Percentiles rank a stretch among this genome's conserved stretches.
These are phyloP conservation scores for Peromyscus leucopus DNA, from an alignment of 2,113 vertebrate genomes.

Conservation along the genomic window DNA sequence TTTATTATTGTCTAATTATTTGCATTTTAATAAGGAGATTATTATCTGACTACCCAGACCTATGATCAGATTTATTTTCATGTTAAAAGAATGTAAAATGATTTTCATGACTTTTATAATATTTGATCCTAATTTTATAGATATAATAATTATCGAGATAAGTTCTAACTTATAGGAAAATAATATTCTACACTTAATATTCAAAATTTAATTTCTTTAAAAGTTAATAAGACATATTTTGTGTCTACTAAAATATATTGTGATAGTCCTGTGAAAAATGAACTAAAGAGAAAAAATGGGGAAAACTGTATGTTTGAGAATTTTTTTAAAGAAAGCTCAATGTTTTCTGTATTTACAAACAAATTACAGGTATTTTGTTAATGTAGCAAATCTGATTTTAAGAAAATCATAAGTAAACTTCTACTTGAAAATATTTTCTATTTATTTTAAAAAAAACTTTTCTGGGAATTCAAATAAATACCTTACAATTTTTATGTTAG, in stretches of 20 bases:
- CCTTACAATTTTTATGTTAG: constrained; percentile 47
- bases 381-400: constrained; percentile 55
- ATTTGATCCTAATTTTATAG: constrained; percentile 41
- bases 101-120: constrained; percentile 10
- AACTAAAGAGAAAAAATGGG: constrained; percentile 44
- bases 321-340: neutral
- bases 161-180: constrained; percentile 33
- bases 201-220: constrained; percentile 61
- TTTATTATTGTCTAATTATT: constrained; percentile 54
- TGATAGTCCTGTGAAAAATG: constrained; percentile 25
- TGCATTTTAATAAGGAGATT: constrained; percentile 55
- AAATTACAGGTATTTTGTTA: constrained; percentile 56
- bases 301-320: constrained; percentile 40
- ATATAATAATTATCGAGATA: constrained; percentile 35
- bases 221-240: constrained; percentile 53
- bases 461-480: constrained; percentile 47
- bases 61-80: constrained; percentile 58
- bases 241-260: constrained; percentile 58
- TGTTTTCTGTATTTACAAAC: constrained; percentile 56
- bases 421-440: constrained; percentile 50
- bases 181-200: constrained; percentile 47
- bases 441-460: constrained; percentile 67
- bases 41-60: constrained; percentile 14
- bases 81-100: constrained; percentile 21
- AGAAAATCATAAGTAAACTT: constrained; percentile 54